Base-by-base conservation (phyloP, 2,113 vertebrate genomes). In the Petroica traversi region DNA sequence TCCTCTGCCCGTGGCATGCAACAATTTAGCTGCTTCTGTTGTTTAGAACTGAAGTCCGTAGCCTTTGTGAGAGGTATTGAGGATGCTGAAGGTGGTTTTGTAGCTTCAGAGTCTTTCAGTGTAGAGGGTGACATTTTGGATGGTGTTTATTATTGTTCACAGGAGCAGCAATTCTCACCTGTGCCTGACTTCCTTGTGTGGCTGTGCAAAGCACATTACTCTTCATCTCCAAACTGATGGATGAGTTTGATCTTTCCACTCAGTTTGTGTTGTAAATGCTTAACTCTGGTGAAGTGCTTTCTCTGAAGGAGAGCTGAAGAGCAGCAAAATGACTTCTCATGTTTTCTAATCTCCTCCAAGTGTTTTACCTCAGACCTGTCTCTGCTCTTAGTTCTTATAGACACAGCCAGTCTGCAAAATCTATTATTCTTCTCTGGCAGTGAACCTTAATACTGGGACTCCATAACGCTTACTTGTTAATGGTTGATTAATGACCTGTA, bases 401-500 rank as follows among this genome's bases (percentile, higher is more conserved):
- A 62, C 45, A 72, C 68, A 95, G 64, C 46, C 85, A 91, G 68
- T 34, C 92, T 95, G 67, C 61, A 92, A 87, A 95, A 78, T 88
- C 40, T 76, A 75, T 95, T 96, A 75, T 66, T 93, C 85, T 96
- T 46, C 64, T 93, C 83, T 90, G 74, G 57, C 75, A 84, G 85
- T 58, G 73, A 94, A 72, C 92, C 29, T 91, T 92, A 93, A 54
- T 94, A 54, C 76, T 91, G 58, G 40, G 75, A 85, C 88, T 96
- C 62, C 11, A 8, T 72, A 95, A 85, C 79, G 66, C 85, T 93
- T 75, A 85, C 79, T 95, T 95, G 77, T 94, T 97, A 93, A 89
- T 95, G 85, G 88, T 79, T 98, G 96, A 97, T 95, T 97, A 96
- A 93, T 95, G 79, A 93, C 57, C 94, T 73, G 49, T 80, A 95